Conservation (phyloP, 1,140 invertebrate genomes). For the Cecropterus lyciades region DNA sequence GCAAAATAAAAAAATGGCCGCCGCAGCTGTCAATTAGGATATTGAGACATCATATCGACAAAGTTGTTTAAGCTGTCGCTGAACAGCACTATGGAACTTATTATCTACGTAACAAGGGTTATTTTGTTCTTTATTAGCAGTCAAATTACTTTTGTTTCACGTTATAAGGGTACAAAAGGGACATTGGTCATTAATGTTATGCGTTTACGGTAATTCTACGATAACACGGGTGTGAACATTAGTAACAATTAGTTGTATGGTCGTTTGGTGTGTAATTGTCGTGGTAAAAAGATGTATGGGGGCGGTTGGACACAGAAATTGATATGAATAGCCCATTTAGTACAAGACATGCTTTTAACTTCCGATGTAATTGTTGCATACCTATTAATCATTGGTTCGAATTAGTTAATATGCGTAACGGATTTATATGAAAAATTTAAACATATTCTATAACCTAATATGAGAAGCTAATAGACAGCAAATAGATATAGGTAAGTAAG, state of each 20-base stretch:
- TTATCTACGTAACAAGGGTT: constrained; percentile 11
- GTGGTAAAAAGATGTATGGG: constrained; percentile 58
- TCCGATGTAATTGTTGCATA: background rate
- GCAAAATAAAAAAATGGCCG: constrained; percentile 66
- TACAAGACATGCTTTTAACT: constrained; percentile 5
- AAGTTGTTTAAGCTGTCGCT: background rate
- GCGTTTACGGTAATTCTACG: constrained; percentile 51
- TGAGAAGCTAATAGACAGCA: too few species aligned
- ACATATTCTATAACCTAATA: too few species aligned
- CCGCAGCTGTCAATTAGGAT: constrained; percentile 68
- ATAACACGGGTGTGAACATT: constrained; percentile 65
- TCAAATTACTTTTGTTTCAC: constrained; percentile 26
- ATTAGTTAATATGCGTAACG: background rate
- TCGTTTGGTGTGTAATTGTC: constrained; percentile 64
- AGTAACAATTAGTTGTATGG: constrained; percentile 72
- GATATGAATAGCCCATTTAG: constrained; percentile 15
- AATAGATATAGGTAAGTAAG: too few species aligned
- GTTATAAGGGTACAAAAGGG: constrained; percentile 45
- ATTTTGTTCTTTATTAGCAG: constrained; percentile 28
- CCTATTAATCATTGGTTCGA: background rate
- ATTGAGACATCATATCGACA: constrained; percentile 65
- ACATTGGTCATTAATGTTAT: constrained; percentile 55
- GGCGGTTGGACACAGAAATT: constrained; percentile 48
- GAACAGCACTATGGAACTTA: constrained; percentile 23
- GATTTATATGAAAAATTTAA: too few species aligned